Evolutionary conservation across 2,113 vertebrate genomes (phyloP).

Genomic region (Gila orcuttii): DNA sequence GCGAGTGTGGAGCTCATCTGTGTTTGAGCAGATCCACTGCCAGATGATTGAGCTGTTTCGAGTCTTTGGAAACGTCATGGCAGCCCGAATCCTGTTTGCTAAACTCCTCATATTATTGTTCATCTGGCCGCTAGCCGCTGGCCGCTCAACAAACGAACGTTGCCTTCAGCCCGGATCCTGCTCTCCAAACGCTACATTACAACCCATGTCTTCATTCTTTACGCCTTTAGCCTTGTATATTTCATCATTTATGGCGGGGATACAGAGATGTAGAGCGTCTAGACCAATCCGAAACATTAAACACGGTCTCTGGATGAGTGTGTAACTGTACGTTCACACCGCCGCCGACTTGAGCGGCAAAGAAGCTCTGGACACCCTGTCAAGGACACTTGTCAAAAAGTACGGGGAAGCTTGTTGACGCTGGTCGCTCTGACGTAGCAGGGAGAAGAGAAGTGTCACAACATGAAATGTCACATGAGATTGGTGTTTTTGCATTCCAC

Average conservation of each 20-base stretch:
- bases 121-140: slow-evolving; percentile 64
- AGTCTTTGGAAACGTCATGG: slow-evolving; percentile 65
- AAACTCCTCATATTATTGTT: slow-evolving; percentile 76
- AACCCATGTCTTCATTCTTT: not conserved
- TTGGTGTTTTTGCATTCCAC: no score
- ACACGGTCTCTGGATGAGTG: slow-evolving; percentile 1
- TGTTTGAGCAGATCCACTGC: no score
- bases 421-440: no score
- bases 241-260: not conserved
- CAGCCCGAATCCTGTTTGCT: slow-evolving; percentile 75
- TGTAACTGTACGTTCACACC: no score
- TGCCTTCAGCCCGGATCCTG: not conserved
- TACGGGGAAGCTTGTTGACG: no score
- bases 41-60: slow-evolving; percentile 63
- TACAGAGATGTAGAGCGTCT: not conserved
- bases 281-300: slow-evolving; percentile 33
- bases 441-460: no score
- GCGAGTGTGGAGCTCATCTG: no score
- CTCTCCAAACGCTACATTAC: not conserved
- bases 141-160: slow-evolving; percentile 59
- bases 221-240: slow-evolving; percentile 28
- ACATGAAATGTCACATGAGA: no score
- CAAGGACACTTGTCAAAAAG: no score
- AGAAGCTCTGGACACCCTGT: no score
- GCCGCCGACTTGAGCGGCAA: no score